Percentiles rank a stretch among this genome's conserved stretches.
Evolutionary conservation across 1,140 invertebrate species (phyloP).

Genomic region (Drosophila kanapiae): DNA sequence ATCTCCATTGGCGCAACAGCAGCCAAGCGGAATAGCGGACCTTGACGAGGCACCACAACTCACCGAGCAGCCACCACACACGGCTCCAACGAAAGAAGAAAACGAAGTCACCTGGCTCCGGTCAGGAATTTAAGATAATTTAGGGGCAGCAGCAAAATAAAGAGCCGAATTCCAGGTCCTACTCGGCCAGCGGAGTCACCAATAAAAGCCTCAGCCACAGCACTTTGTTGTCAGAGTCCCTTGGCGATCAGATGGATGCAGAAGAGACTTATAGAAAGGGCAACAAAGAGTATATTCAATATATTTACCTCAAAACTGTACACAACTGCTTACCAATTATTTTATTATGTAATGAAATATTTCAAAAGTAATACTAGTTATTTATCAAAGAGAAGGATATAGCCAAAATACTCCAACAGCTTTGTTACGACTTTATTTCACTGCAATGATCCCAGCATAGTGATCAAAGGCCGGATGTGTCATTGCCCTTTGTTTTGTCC

Average conservation of each 20-base stretch:
- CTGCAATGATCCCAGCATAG: neutral
- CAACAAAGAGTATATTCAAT: neutral
- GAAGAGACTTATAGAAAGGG: neutral
- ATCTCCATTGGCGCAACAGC: neutral
- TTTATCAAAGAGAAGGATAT: neutral
- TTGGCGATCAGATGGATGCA: neutral
- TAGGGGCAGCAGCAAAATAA: neutral
- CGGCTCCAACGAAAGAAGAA: neutral
- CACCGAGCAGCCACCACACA: neutral
- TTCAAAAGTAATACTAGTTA: neutral
- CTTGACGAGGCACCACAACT: neutral
- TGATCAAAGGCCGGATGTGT: constrained; percentile 13
- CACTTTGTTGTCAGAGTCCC: neutral
- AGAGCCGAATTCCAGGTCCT: neutral
- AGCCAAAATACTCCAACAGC: neutral
- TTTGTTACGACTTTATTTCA: neutral
- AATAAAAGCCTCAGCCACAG: neutral
- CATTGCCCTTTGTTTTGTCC: neutral
- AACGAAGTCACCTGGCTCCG: neutral
- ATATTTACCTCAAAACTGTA: neutral
- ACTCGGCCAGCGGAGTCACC: neutral
- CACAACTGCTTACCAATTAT: neutral
- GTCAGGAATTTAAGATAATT: neutral
- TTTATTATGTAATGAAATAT: neutral
- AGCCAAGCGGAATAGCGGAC: neutral